Evolutionary conservation across 1,140 invertebrate species (phyloP), one percentile per base, ranked within the genome.

Genomic region (Archivesica marissinica): DNA sequence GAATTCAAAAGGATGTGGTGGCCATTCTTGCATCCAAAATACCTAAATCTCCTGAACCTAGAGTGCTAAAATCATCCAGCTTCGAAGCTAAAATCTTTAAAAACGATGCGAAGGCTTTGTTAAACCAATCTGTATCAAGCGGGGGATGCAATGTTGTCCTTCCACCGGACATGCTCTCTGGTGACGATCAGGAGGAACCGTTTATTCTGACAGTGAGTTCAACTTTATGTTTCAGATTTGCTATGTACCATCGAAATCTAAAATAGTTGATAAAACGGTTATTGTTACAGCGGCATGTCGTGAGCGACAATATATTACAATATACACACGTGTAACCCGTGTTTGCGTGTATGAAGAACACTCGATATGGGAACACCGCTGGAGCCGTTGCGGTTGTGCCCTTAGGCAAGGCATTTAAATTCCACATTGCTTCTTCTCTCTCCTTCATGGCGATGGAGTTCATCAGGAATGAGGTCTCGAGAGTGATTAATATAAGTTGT

Each of bases 1-100:
- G 20, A 13, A 47, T 68, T 20, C 25, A 52, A 13, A 28, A 28
- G 20, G 23, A 35, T 9, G 39, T 81, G 20, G 15, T 59, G 13
- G 39, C 38, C 1, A 15, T 56, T 4, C 38, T 81, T 2, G n/a
- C 41, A 0, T 4, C 0, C 2, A 38, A 54, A 35, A 30, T 33
- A 28, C 79, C 79, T 9, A 72, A 41, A 11, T 81, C 79, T 3
- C 44, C 68, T 30, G 11, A 33, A 2, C 64, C 79, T 15, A 72
- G 41, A 0, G 23, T 2, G 0, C 20, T 81, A 33, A 30, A 33
- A 23, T 38, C 64, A 25, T 17, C 35, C 20, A 81, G 50, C 20
- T 30, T 72, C 20, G 79, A 2, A 15, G 33, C 50, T 0, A 20
- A 20, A 2, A 7, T 81, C 2, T 56, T 23, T 2, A 81, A 81